Evolutionary conservation across 2,797 vertebrate genomes (phyloP).

Genomic region (Tauraco hartlaubi): DNA sequence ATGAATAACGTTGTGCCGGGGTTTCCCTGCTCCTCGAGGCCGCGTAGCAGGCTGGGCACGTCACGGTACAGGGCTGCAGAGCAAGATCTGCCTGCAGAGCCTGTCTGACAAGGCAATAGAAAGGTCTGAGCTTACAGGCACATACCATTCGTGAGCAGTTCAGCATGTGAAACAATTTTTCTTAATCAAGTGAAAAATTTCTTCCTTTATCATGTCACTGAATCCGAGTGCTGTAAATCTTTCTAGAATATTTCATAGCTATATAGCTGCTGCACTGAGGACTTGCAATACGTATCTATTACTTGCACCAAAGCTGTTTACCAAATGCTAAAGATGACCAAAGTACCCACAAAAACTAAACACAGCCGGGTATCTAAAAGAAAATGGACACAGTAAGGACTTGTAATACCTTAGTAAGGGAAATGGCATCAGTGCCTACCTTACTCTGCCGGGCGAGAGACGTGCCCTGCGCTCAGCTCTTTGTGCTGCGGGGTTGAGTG

Average conservation of each 20-base stretch:
- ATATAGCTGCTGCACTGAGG: not conserved
- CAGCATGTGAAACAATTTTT: not conserved
- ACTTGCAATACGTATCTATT: not conserved
- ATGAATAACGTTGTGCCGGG: not conserved
- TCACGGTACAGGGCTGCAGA: not conserved
- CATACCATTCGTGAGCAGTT: not conserved
- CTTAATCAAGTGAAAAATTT: not conserved
- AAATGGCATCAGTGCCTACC: not conserved
- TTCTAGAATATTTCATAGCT: not conserved
- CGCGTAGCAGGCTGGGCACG: not conserved
- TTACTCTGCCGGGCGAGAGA: rapidly evolving
- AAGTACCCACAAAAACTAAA: not conserved
- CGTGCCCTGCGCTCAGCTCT: not conserved
- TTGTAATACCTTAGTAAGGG: not conserved
- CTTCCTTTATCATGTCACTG: not conserved
- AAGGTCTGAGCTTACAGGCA: not conserved
- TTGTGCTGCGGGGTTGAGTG: not conserved
- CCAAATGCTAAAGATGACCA: not conserved
- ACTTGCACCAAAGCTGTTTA: not conserved
- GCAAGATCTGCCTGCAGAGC: not conserved
- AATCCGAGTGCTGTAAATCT: not conserved
- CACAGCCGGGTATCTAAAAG: not conserved
- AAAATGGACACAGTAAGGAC: not conserved
- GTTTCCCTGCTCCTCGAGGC: not conserved
- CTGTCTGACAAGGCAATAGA: not conserved